Base-by-base conservation (phyloP, 92 coral and sea anemone species). In the Epizoanthus rinbou region DNA sequence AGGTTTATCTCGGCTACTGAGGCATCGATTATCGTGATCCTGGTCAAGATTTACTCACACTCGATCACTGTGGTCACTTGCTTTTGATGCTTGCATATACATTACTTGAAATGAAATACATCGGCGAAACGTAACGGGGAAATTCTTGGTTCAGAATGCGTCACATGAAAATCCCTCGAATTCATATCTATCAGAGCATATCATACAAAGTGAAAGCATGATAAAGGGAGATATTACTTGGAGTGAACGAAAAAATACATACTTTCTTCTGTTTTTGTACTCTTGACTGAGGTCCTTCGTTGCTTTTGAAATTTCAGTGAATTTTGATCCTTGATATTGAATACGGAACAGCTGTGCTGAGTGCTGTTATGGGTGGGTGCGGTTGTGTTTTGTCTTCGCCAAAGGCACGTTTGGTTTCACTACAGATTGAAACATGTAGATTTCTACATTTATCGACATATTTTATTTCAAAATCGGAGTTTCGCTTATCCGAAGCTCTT, bases 371-470 rank as follows among this genome's bases (percentile, higher is more conserved):
- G 82, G 82, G 52, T 21, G 82, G 82, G 82, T 78, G 82, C 82
- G 82, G 82, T 78, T 59, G 70, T 78, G 82, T 78, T 78, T 78
- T 78, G 82, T 60, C 82, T 78, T 57, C 10, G 18, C 35, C 66
- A 78, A 59, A 78, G 82, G 60, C 82, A 78, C 62, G 71, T 78
- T 78, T 78, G 82, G 82, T 78, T 78, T 62, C 70, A 21, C 23
- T 39, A 43, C 57, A 41, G 82, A 78, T 66, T 24, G 82, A 41
- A 60, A 21, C 59, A 41, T 78, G 82, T 21, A 78, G 64, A 78
- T 62, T 58, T 78, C 25, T 39, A 63, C 69, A 62, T 63, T 59
- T 62, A 78, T 78, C 71, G 50, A 23, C 21, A 18, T 43, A 63
- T 78, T 78, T 63, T 60, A n/a, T 57, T 63, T 31, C 28, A 43